These are phyloP conservation scores for Oryzias curvinotus DNA, from an alignment of 2,113 vertebrate species.

Conservation along the genomic window DNA sequence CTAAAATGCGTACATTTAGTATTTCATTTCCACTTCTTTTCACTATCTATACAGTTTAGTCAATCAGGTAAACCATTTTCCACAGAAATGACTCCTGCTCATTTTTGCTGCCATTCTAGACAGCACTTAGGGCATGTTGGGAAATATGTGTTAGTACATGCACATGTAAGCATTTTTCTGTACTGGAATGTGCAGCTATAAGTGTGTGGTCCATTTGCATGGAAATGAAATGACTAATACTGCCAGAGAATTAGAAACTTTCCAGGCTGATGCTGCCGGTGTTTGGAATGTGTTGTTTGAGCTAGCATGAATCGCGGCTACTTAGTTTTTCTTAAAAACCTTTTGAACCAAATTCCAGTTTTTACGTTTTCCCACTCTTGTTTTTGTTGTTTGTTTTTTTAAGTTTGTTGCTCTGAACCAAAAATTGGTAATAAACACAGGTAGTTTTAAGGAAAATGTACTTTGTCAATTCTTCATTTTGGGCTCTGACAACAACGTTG, in stretches of 20 bases:
- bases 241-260: slow-evolving; percentile 47
- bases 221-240: slow-evolving; percentile 59
- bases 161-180: background rate
- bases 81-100: slow-evolving; percentile 19
- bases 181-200: slow-evolving; percentile 5
- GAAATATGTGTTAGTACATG: slow-evolving; percentile 13
- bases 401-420: slow-evolving; percentile 37
- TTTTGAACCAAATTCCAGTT: slow-evolving; percentile 4
- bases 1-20: background rate
- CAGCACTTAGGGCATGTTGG: slow-evolving; percentile 40
- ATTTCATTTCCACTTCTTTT: slow-evolving; percentile 14
- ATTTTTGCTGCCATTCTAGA: slow-evolving; percentile 32
- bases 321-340: slow-evolving; percentile 7
- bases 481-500: slow-evolving; percentile 37
- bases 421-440: slow-evolving; percentile 24
- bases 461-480: slow-evolving; percentile 34
- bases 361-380: slow-evolving; percentile 8
- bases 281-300: slow-evolving; percentile 60
- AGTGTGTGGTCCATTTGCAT: slow-evolving; percentile 52
- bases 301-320: slow-evolving; percentile 43
- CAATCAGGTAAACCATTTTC: slow-evolving; percentile 33
- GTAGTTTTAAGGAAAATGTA: slow-evolving; percentile 1
- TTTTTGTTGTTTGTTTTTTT: slow-evolving; percentile 18
- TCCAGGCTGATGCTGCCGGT: slow-evolving; percentile 55
- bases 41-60: slow-evolving; percentile 16